These are phyloP conservation scores for Drosophila suzukii DNA, from an alignment of 1,140 invertebrate species.

Conservation along the genomic window DNA sequence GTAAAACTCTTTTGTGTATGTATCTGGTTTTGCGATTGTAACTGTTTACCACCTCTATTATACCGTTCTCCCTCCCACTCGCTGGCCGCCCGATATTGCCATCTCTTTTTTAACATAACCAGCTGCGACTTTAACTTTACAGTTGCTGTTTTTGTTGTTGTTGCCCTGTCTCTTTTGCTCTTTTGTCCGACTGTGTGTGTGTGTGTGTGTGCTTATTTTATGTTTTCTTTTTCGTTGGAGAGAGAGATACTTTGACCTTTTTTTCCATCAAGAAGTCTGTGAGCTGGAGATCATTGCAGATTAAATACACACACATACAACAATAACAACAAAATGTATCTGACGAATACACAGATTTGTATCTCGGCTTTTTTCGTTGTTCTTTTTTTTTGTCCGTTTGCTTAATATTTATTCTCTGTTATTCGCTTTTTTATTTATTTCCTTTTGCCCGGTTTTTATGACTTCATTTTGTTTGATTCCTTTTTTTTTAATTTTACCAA, in stretches of 20 bases:
- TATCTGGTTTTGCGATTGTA: slow-evolving; percentile 55
- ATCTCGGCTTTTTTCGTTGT: slow-evolving; percentile 36
- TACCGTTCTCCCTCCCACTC: slow-evolving; percentile 23
- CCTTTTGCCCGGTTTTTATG: slow-evolving; percentile 28
- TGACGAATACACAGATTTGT: slow-evolving; percentile 43
- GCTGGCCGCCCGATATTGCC: slow-evolving; percentile 4
- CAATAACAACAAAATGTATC: slow-evolving; percentile 14
- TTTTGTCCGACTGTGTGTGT: slow-evolving; percentile 3
- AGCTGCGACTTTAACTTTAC: slow-evolving; percentile 67
- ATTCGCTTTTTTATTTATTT: slow-evolving; percentile 33
- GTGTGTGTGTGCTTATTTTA: slow-evolving; percentile 33
- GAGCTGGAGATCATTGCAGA: slow-evolving; percentile 72
- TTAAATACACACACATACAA: slow-evolving; percentile 30
- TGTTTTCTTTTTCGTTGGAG: slow-evolving; percentile 18
- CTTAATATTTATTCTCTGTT: slow-evolving; percentile 43
- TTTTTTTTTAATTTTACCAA: slow-evolving; percentile 32
- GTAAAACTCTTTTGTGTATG: slow-evolving; percentile 15
- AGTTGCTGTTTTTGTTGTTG: slow-evolving; percentile 36
- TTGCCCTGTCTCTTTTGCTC: slow-evolving; percentile 13
- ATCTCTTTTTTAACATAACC: slow-evolving; percentile 47
- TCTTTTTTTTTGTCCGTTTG: slow-evolving; percentile 24
- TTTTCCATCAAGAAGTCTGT: slow-evolving; percentile 68
- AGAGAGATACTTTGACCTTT: slow-evolving; percentile 68
- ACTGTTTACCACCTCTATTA: slow-evolving; percentile 40
- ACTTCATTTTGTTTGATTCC: slow-evolving; percentile 26